Base-by-base conservation (phyloP, 2,888 invertebrate species). In the Phoronis australis region DNA sequence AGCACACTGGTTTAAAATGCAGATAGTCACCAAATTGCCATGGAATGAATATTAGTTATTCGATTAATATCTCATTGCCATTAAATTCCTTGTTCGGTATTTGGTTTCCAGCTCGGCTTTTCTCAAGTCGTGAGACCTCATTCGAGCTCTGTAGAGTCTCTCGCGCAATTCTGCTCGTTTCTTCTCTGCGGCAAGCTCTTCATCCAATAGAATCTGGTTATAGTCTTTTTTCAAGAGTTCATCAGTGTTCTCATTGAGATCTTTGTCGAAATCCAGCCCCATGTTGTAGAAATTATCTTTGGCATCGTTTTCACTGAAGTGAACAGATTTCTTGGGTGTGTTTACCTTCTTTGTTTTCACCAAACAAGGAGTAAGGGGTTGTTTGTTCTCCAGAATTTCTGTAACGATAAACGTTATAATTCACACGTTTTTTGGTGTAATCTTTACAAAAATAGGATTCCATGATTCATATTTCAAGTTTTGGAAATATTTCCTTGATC, bases 261-360 rank as follows among this genome's bases (percentile, higher is more conserved):
- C 31, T 31, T 9, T 9, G 9, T 31, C 31, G 9, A 15, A 31
- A 31, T 31, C 15, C 15, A 12, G 9, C n/a, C n/a, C n/a, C n/a
- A n/a, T n/a, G 37, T 55, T 52, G 48, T 62, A 65, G 3, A 57
- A n/a, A 44, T 59, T 58, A 22, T 61, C 60, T 42, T 61, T 58
- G 38, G 59, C 56, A 12, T 52, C 47, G 25, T 45, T 42, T 27
- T 55, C 54, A 6, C 47, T 46, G 5, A 57, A 51, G 5, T 66
- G 61, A 9, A 70, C 70, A 47, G 65, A 62, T 50, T 69, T 70
- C 54, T 69, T 69, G 15, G 67, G 68, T 27, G 68, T 62, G 21
- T 68, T 66, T 21, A 63, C 66, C 39, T 57, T 59, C n/a, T 55
- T 60, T 18, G 55, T 61, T 50, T 61, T 63, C 4, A 62, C 60